Conservation (phyloP, 2,888 invertebrate species). For the Dolomedes plantarius region DNA sequence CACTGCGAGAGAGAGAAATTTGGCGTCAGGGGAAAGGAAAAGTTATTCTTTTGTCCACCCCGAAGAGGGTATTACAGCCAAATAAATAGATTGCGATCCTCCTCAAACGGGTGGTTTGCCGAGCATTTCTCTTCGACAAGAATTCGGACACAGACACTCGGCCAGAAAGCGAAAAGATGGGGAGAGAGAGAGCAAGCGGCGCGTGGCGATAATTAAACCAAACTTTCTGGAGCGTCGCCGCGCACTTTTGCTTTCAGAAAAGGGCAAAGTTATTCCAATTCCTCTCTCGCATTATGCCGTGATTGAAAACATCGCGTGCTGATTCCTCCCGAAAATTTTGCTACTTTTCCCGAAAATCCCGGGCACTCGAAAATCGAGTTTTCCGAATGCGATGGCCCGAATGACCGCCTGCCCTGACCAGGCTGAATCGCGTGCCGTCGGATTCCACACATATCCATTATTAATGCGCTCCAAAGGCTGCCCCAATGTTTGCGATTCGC, state of each 20-base stretch:
- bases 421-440: conserved; percentile 38
- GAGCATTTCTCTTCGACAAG: conserved; percentile 4
- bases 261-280: conserved; percentile 6
- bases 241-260: conserved; percentile 24
- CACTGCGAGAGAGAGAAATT: background rate
- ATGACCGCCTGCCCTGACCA: conserved; percentile 50
- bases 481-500: conserved; percentile 56
- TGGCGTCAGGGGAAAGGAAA: background rate
- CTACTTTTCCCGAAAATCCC: conserved; percentile 53
- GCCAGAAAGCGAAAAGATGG: background rate
- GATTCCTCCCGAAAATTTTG: conserved; percentile 34
- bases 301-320: conserved; percentile 64
- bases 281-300: conserved; percentile 25
- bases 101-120: background rate
- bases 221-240: background rate
- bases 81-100: background rate
- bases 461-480: conserved; percentile 44
- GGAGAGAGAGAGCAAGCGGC: background rate
- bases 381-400: conserved; percentile 36
- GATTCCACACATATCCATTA: conserved; percentile 53
- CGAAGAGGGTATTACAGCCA: background rate
- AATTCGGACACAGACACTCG: background rate
- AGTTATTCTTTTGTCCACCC: background rate
- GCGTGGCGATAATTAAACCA: conserved; percentile 5
- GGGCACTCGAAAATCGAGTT: conserved; percentile 55